Evolutionary conservation across 2,797 vertebrate species (phyloP), one percentile per base, ranked within the genome.

Genomic region (Brachyrhaphis roseni): DNA sequence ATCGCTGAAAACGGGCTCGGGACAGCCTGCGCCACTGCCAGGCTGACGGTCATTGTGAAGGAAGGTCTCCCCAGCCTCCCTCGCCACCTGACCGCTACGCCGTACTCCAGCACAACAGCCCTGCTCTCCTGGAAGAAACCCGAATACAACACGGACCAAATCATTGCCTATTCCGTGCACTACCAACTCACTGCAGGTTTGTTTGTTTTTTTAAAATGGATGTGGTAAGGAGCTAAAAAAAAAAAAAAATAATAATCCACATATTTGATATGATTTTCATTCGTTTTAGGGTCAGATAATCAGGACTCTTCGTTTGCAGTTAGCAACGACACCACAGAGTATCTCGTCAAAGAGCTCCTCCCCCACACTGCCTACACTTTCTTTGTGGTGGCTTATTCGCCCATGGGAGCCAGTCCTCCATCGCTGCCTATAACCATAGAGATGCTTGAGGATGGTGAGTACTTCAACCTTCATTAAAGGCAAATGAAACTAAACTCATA

Each of bases 231-330:
- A 6, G 20, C 15, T 26, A 23, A 36, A 41, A 7, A 47, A 47
- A 20, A 2, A 8, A 51, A 43, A 15, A 8, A 43, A 13, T n/a
- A n/a, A n/a, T n/a, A n/a, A 34, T 41, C 2, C 2, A 51, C 13
- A 0, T 20, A n/a, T 75, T 62, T 70, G n/a, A 76, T 72, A 68
- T 81, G 0, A 74, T 49, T 1, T 10, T 78, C 11, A 43, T 83
- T 71, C 57, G 53, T 85, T 89, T 43, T 94, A 99, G 98, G 97
- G 62, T 94, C 95, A 47, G 96, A 98, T 88, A 97, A 98, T 0
- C 95, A 97, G 92, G 98, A 99, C 86, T 98, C 98, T 92, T 98
- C 99, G 93, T 99, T 98, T 94, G 98, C 98, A 0, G 97, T 99
- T 92, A 99, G 98, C 93, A 99, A 99, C 0, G 97, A 99, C 91